Conservation (phyloP, 1,140 invertebrate genomes). For the Drosophila arawakana region DNA sequence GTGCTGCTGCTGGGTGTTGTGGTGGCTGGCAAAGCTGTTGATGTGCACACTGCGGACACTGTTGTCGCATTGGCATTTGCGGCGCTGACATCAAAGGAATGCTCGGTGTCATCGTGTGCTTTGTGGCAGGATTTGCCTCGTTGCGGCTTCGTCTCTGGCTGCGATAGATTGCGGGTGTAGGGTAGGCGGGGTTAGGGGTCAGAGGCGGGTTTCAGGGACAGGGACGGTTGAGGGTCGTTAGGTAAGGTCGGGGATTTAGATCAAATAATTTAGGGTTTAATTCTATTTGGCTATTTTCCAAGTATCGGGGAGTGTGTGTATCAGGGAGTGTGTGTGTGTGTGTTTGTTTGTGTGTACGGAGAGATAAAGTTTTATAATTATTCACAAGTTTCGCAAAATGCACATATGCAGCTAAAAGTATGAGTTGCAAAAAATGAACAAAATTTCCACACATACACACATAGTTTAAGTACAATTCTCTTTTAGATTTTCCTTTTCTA, state of each 20-base stretch:
- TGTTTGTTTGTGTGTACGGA: constrained; percentile 30
- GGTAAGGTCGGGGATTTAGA: constrained; percentile 47
- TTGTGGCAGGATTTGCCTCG: constrained; percentile 74
- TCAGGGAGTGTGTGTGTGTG: constrained; percentile 14
- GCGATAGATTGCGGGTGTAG: constrained; percentile 62
- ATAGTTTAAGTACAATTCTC: neutral
- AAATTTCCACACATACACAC: neutral
- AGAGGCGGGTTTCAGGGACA: constrained; percentile 1
- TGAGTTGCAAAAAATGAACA: constrained; percentile 35
- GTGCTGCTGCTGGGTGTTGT: neutral
- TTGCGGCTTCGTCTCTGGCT: constrained; percentile 54
- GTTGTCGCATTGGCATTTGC: constrained; percentile 61
- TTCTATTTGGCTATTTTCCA: constrained; percentile 75
- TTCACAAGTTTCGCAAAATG: constrained; percentile 54
- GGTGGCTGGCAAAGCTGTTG: constrained; percentile 7
- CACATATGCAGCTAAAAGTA: constrained; percentile 15
- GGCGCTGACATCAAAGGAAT: constrained; percentile 66
- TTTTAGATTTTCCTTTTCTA: neutral
- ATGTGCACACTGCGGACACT: constrained; percentile 30
- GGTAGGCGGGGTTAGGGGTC: constrained; percentile 13
- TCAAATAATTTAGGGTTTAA: constrained; percentile 82
- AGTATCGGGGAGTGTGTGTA: constrained; percentile 39
- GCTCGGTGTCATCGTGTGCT: constrained; percentile 69
- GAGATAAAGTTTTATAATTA: constrained; percentile 67
- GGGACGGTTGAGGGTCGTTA: constrained; percentile 19